Evolutionary conservation across 2,797 vertebrate species (phyloP), one percentile per base, ranked within the genome.

Genomic region (Rhinichthys osculus): DNA sequence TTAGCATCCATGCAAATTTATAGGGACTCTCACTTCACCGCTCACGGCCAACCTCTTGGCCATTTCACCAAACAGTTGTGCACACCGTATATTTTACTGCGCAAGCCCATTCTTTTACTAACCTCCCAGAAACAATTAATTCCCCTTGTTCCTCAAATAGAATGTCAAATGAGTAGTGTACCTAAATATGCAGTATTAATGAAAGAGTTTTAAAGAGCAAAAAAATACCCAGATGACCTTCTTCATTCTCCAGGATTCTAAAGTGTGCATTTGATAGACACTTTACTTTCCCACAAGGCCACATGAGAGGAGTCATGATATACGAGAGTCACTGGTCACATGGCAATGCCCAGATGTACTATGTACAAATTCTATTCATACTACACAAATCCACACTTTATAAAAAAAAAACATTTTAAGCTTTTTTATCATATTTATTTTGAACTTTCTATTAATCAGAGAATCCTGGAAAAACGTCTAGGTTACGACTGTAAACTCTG

Each of bases 1-100:
- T 89, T 70, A 89, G 91, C 89, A 89, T 88, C 87, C 87, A 88
- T 83, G 64, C 72, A 87, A 78, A 82, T 44, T 73, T 64, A 76
- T 50, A 76, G 23, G 72, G 72, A 73, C 23, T 83, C 47, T 82
- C 13, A 23, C 50, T 77, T 66, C 76, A 54, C 30, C 57, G 72
- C 33, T 59, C 23, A 70, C 78, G n/a, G 35, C 52, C 44, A 67
- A 44, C 30, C 44, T 81, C 30, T 35, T 11, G 59, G 40, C 13
- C 13, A 47, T 16, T 72, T 72, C 21, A 27, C 66, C 35, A 44
- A 72, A 44, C 23, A 44, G 38, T 44, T 72, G 70, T 10, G 23
- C 78, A 79, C 11, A 13, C 5, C 16, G 62, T 33, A 67, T 80
- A 67, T 80, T 80, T 50, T 27, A 44, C 5, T 14, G 27, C 10